A percentile compares a stretch with the other conserved stretches of the same genome.
phyloP scores from a whole-genome alignment of 2,113 vertebrate species.

The Muntiacus reevesi region DNA sequence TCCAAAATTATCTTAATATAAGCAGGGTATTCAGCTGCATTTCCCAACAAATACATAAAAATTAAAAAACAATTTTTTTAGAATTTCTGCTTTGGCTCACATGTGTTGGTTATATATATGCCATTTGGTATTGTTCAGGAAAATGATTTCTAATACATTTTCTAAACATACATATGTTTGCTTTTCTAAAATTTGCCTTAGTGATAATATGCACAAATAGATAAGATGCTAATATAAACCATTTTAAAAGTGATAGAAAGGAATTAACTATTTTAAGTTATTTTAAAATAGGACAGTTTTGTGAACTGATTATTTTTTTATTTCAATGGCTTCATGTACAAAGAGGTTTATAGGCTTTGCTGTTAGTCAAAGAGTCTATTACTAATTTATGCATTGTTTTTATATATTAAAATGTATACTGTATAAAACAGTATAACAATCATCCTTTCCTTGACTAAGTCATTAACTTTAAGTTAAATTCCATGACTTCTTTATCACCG shows the following conservation, averaged over 20 bases:
- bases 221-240: background rate
- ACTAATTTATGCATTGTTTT: slow-evolving; percentile 1
- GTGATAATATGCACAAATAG: background rate
- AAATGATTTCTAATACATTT: slow-evolving; percentile 16
- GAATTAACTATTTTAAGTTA: background rate
- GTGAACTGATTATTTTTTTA: slow-evolving; percentile 19
- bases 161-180: background rate
- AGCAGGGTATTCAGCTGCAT: background rate
- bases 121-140: background rate
- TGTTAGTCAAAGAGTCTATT: background rate
- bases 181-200: background rate
- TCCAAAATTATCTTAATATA: background rate
- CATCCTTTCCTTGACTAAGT: background rate
- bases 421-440: background rate
- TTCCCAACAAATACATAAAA: background rate
- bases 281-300: slow-evolving; percentile 8
- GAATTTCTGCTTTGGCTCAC: background rate
- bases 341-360: background rate
- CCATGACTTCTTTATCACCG: background rate
- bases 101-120: background rate
- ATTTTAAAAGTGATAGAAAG: background rate
- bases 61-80: background rate
- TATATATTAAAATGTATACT: background rate
- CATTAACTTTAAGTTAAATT: slow-evolving; percentile 25
- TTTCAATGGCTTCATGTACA: background rate